These are phyloP conservation scores for Osmerus mordax DNA, from an alignment of 2,113 vertebrate genomes.

Conservation along the genomic window DNA sequence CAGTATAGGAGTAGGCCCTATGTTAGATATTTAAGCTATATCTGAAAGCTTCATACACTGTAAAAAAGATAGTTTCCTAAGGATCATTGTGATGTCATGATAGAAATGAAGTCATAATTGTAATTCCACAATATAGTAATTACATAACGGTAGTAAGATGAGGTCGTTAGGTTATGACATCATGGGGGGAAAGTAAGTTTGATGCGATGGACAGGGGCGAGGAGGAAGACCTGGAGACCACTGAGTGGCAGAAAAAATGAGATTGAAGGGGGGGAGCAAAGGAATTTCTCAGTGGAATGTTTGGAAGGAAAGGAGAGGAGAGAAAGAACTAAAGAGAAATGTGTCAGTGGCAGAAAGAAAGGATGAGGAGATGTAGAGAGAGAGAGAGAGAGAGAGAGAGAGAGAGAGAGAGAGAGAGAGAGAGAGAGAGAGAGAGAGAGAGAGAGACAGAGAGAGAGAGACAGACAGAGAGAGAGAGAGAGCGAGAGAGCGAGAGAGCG, in stretches of 20 bases:
- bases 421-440: not conserved
- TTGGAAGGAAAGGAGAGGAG: slow-evolving; percentile 4
- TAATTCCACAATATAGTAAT: too few relatives aligned
- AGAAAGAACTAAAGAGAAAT: not conserved
- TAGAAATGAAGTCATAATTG: too few relatives aligned
- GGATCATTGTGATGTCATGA: too few relatives aligned
- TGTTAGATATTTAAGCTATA: too few relatives aligned
- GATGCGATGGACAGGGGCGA: not conserved
- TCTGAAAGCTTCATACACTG: too few relatives aligned
- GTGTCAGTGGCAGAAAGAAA: too few relatives aligned
- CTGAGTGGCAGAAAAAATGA: slow-evolving; percentile 25
- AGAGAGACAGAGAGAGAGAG: slow-evolving; percentile 3
- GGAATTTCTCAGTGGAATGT: slow-evolving; percentile 3
- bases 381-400: not conserved
- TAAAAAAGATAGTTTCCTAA: too few relatives aligned
- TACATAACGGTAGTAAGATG: too few relatives aligned
- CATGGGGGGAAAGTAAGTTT: too few relatives aligned
- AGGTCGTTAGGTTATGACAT: too few relatives aligned
- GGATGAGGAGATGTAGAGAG: slow-evolving; percentile 1
- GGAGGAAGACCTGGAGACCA: slow-evolving; percentile 18
- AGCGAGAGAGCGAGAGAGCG: not conserved
- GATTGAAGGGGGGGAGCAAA: too few relatives aligned
- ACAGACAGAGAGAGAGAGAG: not conserved
- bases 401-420: not conserved
- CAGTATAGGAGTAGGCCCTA: too few relatives aligned